Percentiles rank a stretch among this genome's conserved stretches.
phyloP scores from a whole-genome alignment of 2,888 invertebrate genomes.

The Oligia strigilis region DNA sequence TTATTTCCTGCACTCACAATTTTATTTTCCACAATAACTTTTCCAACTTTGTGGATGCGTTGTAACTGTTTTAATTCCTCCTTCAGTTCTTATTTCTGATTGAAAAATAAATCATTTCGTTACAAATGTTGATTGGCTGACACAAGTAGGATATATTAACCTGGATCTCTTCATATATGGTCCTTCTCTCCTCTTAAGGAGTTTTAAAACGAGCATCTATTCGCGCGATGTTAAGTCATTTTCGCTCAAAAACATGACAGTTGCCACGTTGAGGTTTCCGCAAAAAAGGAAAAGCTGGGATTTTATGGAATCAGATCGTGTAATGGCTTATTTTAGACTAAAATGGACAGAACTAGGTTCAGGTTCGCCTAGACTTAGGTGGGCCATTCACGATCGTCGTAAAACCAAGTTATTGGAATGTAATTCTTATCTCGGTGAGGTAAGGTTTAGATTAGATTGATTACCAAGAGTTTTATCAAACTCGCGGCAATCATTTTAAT shows the following conservation, averaged over 20 bases:
- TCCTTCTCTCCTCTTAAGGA: conserved; percentile 28
- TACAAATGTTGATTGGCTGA: conserved; percentile 43
- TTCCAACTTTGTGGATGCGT: not conserved
- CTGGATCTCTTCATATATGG: conserved; percentile 47
- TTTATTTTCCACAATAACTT: not conserved
- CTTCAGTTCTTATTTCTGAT: not conserved
- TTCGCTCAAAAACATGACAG: conserved; percentile 55
- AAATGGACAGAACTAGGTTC: conserved; percentile 39
- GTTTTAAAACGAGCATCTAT: conserved; percentile 50
- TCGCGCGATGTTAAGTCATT: conserved; percentile 51
- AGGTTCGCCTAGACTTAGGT: not conserved
- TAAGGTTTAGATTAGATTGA: not conserved
- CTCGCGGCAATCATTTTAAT: not conserved
- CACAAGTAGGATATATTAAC: conserved; percentile 41
- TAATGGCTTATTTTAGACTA: conserved; percentile 51
- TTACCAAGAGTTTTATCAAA: not conserved
- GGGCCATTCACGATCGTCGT: not conserved
- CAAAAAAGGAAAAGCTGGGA: conserved; percentile 44
- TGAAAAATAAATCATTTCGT: conserved; percentile 38
- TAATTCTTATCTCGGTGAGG: not conserved
- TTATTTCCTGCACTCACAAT: not conserved
- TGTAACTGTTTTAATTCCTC: not conserved
- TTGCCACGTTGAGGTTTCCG: conserved; percentile 16
- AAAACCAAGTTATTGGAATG: not conserved
- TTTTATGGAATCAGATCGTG: conserved; percentile 22